Base-by-base conservation (phyloP, 2,797 vertebrate species). In the Acipenser oxyrinchus region DNA sequence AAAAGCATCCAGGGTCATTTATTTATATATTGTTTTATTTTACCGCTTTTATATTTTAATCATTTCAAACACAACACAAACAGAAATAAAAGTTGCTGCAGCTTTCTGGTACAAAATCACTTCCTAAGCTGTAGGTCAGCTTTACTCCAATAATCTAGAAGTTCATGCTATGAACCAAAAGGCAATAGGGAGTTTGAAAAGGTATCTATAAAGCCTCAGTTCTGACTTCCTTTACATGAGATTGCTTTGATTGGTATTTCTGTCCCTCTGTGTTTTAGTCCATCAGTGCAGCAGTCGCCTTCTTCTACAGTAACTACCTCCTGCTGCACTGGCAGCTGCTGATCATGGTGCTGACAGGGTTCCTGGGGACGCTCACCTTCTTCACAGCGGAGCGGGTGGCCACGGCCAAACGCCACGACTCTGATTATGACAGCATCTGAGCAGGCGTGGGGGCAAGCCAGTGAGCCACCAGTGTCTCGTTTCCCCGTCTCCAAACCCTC, bases 221-320 rank as follows among this genome's bases (percentile, higher is more conserved):
- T 48, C 18, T n/a, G 15, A 6, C 51, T 9, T 6, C 15, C 7
- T 51, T 15, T 10, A 8, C 9, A 49, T 10, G 6, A 6, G 6
- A 52, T 66, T 69, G 10, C 48, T 13, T 10, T 63, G 13, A 69
- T 10, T 49, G 15, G 48, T 48, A 49, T 11, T 50, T 69, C 15
- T 68, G 48, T 61, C 59, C 2, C 68, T 15, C 18, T 65, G 37
- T 66, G 49, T 69, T 66, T 5, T 78, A 99, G 97, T 99, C 95
- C 76, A 91, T 99, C 83, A 92, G 89, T 66, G 95, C 97, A 5
- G 96, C 97, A 0, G 53, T 97, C 62, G 96, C 97, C 0, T 99
- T 94, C 84, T 95, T 92, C 91, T 99, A 99, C 90, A 98, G 96
- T 71, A 98, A 98, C 89, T 96, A 94, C 80, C 89, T 99, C 68